These are phyloP conservation scores for Cheirogaleus medius DNA, from an alignment of 2,113 vertebrate genomes.

Conservation along the genomic window DNA sequence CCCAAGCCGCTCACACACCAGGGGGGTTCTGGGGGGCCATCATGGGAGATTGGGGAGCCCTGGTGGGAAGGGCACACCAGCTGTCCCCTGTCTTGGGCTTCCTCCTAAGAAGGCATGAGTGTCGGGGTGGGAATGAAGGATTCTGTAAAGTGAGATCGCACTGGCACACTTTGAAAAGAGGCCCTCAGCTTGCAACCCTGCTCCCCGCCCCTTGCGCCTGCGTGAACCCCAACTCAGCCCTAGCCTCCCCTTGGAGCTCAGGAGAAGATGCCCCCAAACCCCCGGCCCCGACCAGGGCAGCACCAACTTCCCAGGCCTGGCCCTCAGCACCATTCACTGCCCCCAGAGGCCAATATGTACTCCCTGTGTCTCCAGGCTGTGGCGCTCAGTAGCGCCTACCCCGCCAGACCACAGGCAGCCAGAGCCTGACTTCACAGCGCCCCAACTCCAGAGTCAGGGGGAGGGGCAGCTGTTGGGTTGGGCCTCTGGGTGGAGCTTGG, in stretches of 20 bases:
- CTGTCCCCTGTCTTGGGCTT: neutral
- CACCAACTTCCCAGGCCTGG: neutral
- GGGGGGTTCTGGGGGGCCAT: neutral
- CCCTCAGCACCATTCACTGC: neutral
- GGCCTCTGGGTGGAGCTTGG: fast-evolving
- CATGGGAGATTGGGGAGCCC: neutral
- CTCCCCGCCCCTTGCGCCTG: neutral
- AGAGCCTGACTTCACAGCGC: neutral
- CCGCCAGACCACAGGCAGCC: no score
- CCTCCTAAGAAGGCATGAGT: neutral
- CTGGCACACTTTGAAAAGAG: neutral
- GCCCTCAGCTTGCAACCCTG: neutral
- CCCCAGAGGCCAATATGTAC: neutral
- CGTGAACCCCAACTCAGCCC: neutral
- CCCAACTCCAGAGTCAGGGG: no score
- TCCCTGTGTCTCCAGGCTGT: neutral
- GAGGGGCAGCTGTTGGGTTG: neutral
- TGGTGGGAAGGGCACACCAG: neutral
- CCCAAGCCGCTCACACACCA: no score
- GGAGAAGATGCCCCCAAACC: neutral
- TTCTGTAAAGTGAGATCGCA: neutral
- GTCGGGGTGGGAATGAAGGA: neutral
- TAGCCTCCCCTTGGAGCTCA: neutral
- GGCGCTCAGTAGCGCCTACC: neutral
- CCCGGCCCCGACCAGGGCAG: neutral